Base-by-base conservation (phyloP, 2,888 invertebrate species). In the Fragum sueziense region DNA sequence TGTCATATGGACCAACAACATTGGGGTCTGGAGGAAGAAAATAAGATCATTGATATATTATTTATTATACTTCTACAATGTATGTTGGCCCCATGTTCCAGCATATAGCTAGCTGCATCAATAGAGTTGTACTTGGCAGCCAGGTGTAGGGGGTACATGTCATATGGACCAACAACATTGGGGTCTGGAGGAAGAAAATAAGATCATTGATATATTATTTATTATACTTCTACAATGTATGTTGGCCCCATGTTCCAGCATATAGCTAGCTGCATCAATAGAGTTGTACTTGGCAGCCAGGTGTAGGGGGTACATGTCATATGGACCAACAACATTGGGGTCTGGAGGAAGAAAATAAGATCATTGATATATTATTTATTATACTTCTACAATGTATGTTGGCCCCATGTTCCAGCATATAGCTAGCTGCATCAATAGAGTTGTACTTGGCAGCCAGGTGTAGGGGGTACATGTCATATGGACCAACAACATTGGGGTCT, bases 361-460 rank as follows among this genome's bases (percentile, higher is more conserved):
- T n/a, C n/a, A n/a, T n/a, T n/a, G n/a, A n/a, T n/a, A n/a, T n/a
- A n/a, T n/a, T n/a, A n/a, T n/a, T n/a, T n/a, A n/a, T n/a, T n/a
- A n/a, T n/a, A 57, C 85, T 85, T n/a, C 82, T 72, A 31, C 80
- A 79, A 70, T 74, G 61, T 20, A 87, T 73, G 25, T 77, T 69
- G 47, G 82, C 83, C 1, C 81, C 80, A 57, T 80, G 71, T 25
- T 87, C 47, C 11, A 87, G 57, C 17, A 87, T 70, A 54, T 80
- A 59, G 25, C 76, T 71, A 29, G 81, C 85, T 22, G 78, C 83
- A 41, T 85, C 85, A 6, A 82, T 37, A 22, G 83, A 83, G 67
- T 87, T 82, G 62, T 80, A 76, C 62, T 80, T 85, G 33, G 84
- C 84, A 14, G 86, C 85, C n/a, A 82, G 69, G 70, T 87, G 86